Conservation (phyloP, 92 coral and sea anemone genomes). For the Siderastrea siderea region DNA sequence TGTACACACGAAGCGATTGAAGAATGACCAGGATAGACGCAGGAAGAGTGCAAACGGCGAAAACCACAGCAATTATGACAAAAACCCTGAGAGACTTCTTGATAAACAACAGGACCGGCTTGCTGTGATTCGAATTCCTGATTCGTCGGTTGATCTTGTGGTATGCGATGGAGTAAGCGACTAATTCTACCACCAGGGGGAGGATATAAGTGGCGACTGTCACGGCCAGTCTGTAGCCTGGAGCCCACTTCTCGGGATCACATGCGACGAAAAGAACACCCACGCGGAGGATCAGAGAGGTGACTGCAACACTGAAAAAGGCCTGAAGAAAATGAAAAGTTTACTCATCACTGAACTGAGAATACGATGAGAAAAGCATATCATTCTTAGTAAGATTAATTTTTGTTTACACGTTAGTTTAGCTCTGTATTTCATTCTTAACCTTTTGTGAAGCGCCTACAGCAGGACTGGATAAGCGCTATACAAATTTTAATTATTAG, state of each 20-base stretch:
- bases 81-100: constrained; percentile 47
- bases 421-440: too few species aligned
- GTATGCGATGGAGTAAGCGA: constrained; percentile 37
- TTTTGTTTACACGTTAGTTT: too few species aligned
- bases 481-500: too few species aligned
- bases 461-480: too few species aligned
- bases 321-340: constrained; percentile 10
- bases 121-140: constrained; percentile 7
- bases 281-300: constrained; percentile 42
- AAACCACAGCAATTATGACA: constrained; percentile 37
- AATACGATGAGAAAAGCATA: background rate
- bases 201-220: constrained; percentile 29
- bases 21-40: constrained; percentile 29
- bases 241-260: constrained; percentile 50
- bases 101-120: constrained; percentile 33
- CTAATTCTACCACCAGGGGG: constrained; percentile 27
- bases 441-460: too few species aligned
- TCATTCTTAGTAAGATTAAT: too few species aligned
- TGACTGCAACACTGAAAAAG: background rate
- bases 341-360: background rate
- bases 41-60: constrained; percentile 38
- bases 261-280: constrained; percentile 70
- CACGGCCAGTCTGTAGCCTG: constrained; percentile 48
- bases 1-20: constrained; percentile 25
- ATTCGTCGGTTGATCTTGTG: constrained; percentile 33